phyloP scores from a whole-genome alignment of 2,113 vertebrate species.

The Engraulis encrasicolus region DNA sequence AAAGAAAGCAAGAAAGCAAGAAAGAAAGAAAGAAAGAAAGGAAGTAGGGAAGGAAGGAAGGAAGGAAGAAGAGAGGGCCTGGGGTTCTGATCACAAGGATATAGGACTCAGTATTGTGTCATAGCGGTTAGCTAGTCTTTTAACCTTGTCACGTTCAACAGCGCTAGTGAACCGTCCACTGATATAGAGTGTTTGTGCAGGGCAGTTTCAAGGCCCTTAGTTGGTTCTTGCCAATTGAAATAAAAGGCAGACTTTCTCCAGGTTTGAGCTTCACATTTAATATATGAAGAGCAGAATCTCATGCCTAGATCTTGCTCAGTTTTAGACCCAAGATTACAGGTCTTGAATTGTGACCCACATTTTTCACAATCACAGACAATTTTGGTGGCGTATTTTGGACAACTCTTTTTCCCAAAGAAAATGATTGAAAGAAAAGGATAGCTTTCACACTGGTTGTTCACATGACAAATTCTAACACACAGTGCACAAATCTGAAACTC shows the following conservation, averaged over 20 bases:
- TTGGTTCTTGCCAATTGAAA: background rate
- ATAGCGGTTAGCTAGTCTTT: background rate
- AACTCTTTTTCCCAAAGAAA: background rate
- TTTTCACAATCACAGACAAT: constrained; percentile 2
- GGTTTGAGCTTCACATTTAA: background rate
- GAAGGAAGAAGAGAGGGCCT: no score
- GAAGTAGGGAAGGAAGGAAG: no score
- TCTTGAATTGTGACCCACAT: background rate
- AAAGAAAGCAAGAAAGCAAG: no score
- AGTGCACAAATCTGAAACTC: no score
- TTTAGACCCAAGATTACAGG: background rate
- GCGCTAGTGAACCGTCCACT: background rate
- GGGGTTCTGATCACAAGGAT: background rate
- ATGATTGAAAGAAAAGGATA: no score
- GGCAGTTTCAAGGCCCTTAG: no score
- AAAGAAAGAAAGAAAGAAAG: no score
- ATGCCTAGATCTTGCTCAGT: background rate
- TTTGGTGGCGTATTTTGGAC: background rate
- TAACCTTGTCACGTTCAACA: background rate
- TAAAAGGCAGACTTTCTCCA: no score
- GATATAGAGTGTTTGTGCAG: no score
- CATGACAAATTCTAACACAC: no score
- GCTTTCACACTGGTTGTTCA: no score
- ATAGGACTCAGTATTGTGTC: background rate
- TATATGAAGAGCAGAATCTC: background rate